Base-by-base conservation (phyloP, 2,113 vertebrate species). In the Tautogolabrus adspersus region DNA sequence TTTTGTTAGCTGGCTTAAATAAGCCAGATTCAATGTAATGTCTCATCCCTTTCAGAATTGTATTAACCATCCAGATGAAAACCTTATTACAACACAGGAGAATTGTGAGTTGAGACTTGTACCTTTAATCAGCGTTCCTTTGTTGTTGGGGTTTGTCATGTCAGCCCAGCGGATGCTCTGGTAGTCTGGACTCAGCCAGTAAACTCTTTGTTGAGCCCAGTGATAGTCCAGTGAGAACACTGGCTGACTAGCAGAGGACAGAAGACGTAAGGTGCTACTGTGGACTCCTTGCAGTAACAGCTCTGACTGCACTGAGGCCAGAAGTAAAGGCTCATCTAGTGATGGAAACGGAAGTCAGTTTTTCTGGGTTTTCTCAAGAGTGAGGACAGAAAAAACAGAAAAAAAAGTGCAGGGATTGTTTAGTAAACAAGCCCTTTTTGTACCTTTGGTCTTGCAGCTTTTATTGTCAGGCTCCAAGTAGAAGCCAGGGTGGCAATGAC, bases 201-300 rank as follows among this genome's bases (percentile, higher is more conserved):
- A 99, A 38, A 97, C 37, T 70, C 93, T 95, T 58, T 93, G 92
- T 38, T 94, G 93, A 80, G 74, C 65, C 87, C 92, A 92, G 80
- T 97, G 94, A 78, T 96, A 98, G 89, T 98, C 97, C 0, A 98
- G 76, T 0, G 96, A 96, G 84, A 96, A 96, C 78, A 98, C 88
- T 0, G 91, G 92, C 8, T 93, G 93, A 42, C 91, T 96, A 62
- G 92, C 93, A 79, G 85, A 18, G 69, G 73, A 69, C 18, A 98
- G 88, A 13, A 96, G 65, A 8, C 94, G 88, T 66, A 96, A 87
- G n/a, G 46, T 92, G 34, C 88, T 67, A 2, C 94, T 96, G 16
- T 95, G 93, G 62, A 98, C 61, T 23, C 96, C 95, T 3, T 94
- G 89, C 1, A 95, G 81, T 6, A 98, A 49, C 7, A 98, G 83